Evolutionary conservation across 2,113 vertebrate genomes (phyloP).

Genomic region (Clupea harengus): DNA sequence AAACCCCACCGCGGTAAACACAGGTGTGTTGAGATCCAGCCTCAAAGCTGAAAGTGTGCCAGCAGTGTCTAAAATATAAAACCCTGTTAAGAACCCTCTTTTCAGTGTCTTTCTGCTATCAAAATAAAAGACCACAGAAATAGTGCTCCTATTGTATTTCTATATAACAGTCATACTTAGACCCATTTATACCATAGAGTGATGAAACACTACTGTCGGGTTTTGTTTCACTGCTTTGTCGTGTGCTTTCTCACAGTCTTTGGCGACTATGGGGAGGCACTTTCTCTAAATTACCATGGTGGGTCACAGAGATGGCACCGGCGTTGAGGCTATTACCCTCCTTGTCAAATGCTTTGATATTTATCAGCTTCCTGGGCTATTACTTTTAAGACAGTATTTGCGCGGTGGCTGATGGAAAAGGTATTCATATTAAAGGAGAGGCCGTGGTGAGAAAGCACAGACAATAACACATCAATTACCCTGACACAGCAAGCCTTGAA

Average conservation of each 20-base stretch:
- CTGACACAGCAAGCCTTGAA: not conserved
- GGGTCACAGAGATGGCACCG: conserved; percentile 8
- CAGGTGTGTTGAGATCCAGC: not conserved
- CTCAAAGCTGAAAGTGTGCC: not conserved
- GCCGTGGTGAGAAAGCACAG: not conserved
- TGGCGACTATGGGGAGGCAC: not conserved
- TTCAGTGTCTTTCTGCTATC: not conserved
- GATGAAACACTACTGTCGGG: not conserved
- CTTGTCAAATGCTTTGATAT: conserved; percentile 3
- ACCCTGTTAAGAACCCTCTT: not conserved
- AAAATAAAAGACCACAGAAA: not conserved
- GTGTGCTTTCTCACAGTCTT: not conserved
- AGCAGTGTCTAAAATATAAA: not conserved
- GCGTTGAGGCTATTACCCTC: conserved; percentile 10
- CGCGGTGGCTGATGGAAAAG: conserved; percentile 5
- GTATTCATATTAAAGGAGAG: conserved; percentile 9
- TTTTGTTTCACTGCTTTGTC: not conserved
- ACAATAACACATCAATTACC: conserved; percentile 16
- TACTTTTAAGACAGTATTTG: conserved; percentile 16
- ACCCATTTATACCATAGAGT: not conserved
- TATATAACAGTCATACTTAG: not conserved
- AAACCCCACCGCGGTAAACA: not conserved
- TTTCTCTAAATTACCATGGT: not conserved
- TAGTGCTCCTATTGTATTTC: not conserved
- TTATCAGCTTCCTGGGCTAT: conserved; percentile 3